phyloP scores from a whole-genome alignment of 2,888 invertebrate species.

The Tupiocoris notatus region DNA sequence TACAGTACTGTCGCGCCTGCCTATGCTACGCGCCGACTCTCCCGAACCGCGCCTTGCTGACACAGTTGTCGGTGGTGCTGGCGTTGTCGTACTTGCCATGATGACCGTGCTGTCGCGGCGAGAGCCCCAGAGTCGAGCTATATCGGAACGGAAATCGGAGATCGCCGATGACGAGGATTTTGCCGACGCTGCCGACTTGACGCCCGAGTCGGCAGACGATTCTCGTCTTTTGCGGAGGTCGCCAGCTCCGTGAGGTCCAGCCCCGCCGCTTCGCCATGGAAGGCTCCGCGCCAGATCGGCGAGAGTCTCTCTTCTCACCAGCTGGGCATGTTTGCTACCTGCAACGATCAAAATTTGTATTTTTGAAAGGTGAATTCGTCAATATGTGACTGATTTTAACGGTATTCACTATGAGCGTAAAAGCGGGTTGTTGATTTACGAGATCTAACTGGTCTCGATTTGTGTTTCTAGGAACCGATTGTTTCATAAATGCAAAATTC shows the following conservation, averaged over 20 bases:
- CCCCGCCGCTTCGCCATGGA: constrained; percentile 67
- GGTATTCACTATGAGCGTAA: no score
- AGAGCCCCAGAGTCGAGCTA: constrained; percentile 66
- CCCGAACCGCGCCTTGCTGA: constrained; percentile 59
- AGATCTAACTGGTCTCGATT: no score
- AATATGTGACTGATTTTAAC: no score
- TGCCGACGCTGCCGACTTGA: constrained; percentile 61
- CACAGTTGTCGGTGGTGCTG: constrained; percentile 49
- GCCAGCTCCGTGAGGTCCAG: constrained; percentile 55
- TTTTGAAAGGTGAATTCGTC: no score
- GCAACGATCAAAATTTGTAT: not conserved
- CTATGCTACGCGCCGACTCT: constrained; percentile 61
- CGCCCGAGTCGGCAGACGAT: constrained; percentile 83
- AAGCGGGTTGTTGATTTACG: no score
- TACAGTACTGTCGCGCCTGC: constrained; percentile 51
- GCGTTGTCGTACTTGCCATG: constrained; percentile 51
- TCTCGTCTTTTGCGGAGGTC: constrained; percentile 70
- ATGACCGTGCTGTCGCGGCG: constrained; percentile 58
- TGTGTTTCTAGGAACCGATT: no score
- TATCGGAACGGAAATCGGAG: constrained; percentile 68
- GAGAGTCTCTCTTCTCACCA: constrained; percentile 80
- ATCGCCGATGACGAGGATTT: constrained; percentile 60
- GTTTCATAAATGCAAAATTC: no score
- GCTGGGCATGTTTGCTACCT: constrained; percentile 76
- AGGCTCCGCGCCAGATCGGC: constrained; percentile 82